Evolutionary conservation across 2,113 vertebrate genomes (phyloP).

Genomic region (Hyperoodon ampullatus): DNA sequence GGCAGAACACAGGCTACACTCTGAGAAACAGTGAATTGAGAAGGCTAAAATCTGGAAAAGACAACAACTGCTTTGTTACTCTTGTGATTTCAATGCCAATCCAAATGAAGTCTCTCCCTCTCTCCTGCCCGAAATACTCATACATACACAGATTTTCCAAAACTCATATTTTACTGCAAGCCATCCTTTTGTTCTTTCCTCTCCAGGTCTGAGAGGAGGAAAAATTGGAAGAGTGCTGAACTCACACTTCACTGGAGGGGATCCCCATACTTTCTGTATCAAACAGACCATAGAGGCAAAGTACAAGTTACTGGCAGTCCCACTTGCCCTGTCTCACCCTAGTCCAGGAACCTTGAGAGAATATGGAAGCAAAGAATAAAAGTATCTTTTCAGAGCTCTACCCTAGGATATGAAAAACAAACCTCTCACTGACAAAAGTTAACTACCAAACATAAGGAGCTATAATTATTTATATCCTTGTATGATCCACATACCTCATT

Average conservation of each 20-base stretch:
- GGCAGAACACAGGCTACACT: neutral
- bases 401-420: neutral
- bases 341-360: neutral
- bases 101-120: neutral
- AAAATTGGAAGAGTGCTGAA: neutral
- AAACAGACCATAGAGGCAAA: neutral
- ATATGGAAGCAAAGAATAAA: neutral
- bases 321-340: no score
- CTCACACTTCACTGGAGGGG: neutral
- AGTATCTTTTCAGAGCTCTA: neutral
- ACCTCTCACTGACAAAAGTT: neutral
- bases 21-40: neutral
- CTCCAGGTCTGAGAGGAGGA: neutral
- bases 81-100: neutral
- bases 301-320: neutral
- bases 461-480: neutral
- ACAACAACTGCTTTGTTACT: neutral
- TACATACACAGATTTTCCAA: neutral
- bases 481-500: neutral
- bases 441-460: neutral
- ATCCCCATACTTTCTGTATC: neutral
- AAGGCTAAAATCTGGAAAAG: neutral
- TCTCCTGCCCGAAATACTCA: neutral
- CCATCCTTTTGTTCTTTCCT: neutral
- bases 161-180: neutral